Evolutionary conservation across 2,113 vertebrate species (phyloP), one percentile per base, ranked within the genome.

Genomic region (Phyllostomus hastatus): DNA sequence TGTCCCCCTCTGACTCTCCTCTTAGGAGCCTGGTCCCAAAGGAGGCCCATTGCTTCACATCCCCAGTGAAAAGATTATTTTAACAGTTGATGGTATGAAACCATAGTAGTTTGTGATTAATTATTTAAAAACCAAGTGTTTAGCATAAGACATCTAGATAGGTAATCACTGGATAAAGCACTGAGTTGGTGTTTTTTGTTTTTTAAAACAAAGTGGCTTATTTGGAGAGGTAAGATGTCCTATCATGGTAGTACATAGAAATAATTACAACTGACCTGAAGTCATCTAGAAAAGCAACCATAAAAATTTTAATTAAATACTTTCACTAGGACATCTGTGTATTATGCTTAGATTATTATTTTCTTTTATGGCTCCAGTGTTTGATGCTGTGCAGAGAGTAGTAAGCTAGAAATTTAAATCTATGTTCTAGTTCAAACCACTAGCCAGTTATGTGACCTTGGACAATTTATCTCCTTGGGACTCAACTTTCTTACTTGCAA

Each of bases 41-140:
- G 48, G 35, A n/a, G 83, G 4, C 31, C 67, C 4, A 61, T 52
- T 75, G 35, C 84, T 84, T 75, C 80, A 88, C 90, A 19, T 26
- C 52, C 35, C 33, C 48, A 81, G 67, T 50, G 2, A n/a, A 85
- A 95, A 89, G 78, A 50, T 88, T n/a, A 69, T 64, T 79, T 84
- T 88, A 19, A 50, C 54, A 84, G 35, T 31, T 46, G 50, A 59
- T 54, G 12, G 15, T 67, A 70, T 82, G 52, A 81, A 96, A 90
- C 26, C 11, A 54, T 20, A 54, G 11, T 20, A 31, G 35, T 52
- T 70, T 88, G 35, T 66, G 41, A 90, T 69, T 50, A 73, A 84
- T 92, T 64, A 95, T 88, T 83, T 82, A 88, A 91, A 93, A 64
- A 9, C 16, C 10, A 72, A 19, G 15, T 83, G 43, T 76, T 95